Evolutionary conservation across 2,888 invertebrate species (phyloP).

Genomic region (Spisula solida): DNA sequence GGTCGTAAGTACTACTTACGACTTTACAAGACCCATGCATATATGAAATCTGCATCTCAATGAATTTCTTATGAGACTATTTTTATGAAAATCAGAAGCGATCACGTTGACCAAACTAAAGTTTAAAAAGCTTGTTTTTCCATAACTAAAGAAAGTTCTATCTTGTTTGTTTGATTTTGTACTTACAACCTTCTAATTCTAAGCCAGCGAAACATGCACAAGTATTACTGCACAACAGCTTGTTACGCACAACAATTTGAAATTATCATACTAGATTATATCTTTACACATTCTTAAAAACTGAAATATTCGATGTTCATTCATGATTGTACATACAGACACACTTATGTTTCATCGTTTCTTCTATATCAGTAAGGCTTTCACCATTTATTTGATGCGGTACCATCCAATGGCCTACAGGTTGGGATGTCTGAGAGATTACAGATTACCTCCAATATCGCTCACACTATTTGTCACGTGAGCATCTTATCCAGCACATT

Average conservation of each 20-base stretch:
- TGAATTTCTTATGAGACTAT: too few relatives aligned
- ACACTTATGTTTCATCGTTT: neutral
- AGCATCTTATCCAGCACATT: slow-evolving; percentile 27
- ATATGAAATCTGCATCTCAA: too few relatives aligned
- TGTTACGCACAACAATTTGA: neutral
- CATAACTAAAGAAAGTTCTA: too few relatives aligned
- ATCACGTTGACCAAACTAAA: too few relatives aligned
- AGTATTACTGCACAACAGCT: too few relatives aligned
- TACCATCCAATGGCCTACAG: neutral
- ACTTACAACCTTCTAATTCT: too few relatives aligned
- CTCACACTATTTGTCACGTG: slow-evolving; percentile 29
- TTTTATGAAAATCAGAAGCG: too few relatives aligned
- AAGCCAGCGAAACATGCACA: too few relatives aligned
- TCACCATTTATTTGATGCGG: neutral
- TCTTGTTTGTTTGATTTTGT: too few relatives aligned
- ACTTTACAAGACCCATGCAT: too few relatives aligned
- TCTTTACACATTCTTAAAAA: neutral
- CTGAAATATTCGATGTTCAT: neutral
- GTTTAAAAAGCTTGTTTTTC: too few relatives aligned
- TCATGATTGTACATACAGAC: neutral
- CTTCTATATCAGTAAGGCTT: neutral
- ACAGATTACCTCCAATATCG: neutral
- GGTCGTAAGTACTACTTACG: too few relatives aligned
- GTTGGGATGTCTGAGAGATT: slow-evolving; percentile 1
- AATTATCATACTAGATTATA: neutral